Percentiles rank a stretch among this genome's conserved stretches.
These are phyloP conservation scores for Caenorhabditis angaria DNA, from an alignment of 2,888 invertebrate genomes.

Conservation along the genomic window DNA sequence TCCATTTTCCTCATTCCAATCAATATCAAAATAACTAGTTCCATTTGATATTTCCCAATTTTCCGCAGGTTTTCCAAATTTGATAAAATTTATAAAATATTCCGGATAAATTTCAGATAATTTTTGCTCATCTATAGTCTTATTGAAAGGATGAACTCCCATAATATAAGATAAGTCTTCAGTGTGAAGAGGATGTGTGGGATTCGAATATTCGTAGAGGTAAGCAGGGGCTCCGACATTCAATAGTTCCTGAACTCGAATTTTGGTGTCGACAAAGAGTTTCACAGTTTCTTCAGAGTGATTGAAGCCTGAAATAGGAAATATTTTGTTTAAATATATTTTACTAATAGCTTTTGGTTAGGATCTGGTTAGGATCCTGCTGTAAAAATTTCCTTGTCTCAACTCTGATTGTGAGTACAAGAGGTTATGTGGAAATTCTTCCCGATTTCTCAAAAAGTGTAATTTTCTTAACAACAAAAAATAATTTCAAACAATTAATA, in stretches of 20 bases:
- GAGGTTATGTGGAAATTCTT: no score
- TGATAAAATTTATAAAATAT: conserved; percentile 48
- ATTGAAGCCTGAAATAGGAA: conserved; percentile 18
- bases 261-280: conserved; percentile 20
- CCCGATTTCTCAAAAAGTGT: no score
- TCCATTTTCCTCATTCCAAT: conserved; percentile 26
- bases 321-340: no score
- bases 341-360: no score
- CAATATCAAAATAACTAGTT: conserved; percentile 29
- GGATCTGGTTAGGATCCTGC: no score
- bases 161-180: conserved; percentile 55
- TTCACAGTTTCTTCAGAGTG: conserved; percentile 38
- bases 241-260: conserved; percentile 7
- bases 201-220: conserved; percentile 51
- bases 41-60: not conserved
- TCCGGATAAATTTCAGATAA: conserved; percentile 38
- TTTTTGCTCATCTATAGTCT: conserved; percentile 50
- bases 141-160: conserved; percentile 51
- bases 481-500: no score
- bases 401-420: no score
- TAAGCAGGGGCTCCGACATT: conserved; percentile 28
- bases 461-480: no score
- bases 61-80: conserved; percentile 33
- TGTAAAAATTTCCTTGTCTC: no score
- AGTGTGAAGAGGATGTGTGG: conserved; percentile 48